Conservation (phyloP, 2,797 vertebrate genomes). For the Emydoidea blandingii region DNA sequence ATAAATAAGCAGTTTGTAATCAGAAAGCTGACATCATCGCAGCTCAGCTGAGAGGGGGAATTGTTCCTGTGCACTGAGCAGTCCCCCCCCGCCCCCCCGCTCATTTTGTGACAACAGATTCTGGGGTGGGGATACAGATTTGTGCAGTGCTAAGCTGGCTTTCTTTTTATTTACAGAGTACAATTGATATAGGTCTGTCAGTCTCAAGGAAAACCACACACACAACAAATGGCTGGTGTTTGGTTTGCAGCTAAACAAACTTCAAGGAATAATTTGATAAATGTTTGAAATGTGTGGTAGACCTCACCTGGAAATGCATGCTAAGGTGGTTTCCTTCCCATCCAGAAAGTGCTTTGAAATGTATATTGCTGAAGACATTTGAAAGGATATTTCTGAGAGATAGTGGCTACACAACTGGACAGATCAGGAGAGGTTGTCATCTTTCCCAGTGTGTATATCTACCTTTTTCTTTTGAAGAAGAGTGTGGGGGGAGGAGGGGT, state of each 20-base stretch:
- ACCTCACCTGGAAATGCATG: neutral
- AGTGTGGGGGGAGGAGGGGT: neutral
- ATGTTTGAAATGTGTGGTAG: neutral
- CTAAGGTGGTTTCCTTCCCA: neutral
- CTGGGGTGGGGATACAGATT: constrained; percentile 83
- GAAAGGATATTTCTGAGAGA: neutral
- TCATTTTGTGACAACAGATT: constrained; percentile 82
- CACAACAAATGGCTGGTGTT: neutral
- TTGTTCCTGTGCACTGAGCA: constrained; percentile 87
- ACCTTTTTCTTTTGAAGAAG: neutral
- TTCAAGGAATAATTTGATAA: neutral
- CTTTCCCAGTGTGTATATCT: neutral
- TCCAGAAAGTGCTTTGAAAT: neutral
- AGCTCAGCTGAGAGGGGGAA: constrained; percentile 86
- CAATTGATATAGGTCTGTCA: constrained; percentile 74
- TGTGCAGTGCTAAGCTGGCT: constrained; percentile 81
- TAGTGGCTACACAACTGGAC: neutral
- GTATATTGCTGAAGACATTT: neutral
- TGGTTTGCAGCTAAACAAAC: neutral
- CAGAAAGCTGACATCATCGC: constrained; percentile 91
- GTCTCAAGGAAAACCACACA: constrained; percentile 51
- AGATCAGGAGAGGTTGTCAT: neutral
- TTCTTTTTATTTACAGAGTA: constrained; percentile 81
- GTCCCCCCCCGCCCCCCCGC: neutral
- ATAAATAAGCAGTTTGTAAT: constrained; percentile 93